phyloP scores from a whole-genome alignment of 2,113 vertebrate genomes.

The Promerops cafer region DNA sequence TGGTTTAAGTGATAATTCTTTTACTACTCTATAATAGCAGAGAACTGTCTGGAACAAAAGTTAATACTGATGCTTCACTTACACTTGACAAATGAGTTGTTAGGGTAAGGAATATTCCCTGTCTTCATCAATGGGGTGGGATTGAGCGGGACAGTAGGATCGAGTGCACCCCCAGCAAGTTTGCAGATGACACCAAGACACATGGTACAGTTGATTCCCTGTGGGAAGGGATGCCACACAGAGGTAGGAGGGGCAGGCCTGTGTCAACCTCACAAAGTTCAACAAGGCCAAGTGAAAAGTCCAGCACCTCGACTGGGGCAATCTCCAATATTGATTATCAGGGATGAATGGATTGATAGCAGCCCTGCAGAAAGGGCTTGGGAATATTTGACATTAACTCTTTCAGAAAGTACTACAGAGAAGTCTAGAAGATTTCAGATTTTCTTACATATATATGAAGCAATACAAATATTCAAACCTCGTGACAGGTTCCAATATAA shows the following conservation, averaged over 20 bases:
- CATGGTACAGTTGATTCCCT: rapidly evolving
- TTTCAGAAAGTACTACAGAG: neutral
- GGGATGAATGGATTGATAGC: neutral
- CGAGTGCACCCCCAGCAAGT: rapidly evolving
- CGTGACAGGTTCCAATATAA: neutral
- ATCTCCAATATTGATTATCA: neutral
- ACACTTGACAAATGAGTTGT: neutral
- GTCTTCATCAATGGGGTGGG: neutral
- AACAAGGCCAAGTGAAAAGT: neutral
- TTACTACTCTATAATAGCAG: neutral
- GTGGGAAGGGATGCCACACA: neutral
- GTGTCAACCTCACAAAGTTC: neutral
- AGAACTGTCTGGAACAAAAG: neutral
- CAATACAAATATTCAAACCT: neutral
- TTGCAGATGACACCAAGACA: neutral
- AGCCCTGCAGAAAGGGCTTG: neutral
- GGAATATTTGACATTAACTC: neutral
- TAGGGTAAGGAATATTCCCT: neutral
- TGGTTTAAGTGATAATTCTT: neutral
- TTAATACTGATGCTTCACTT: neutral
- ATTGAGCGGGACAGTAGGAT: neutral
- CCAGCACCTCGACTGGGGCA: rapidly evolving
- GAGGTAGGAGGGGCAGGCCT: neutral
- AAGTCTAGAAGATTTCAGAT: neutral
- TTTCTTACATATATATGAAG: neutral